phyloP scores from a whole-genome alignment of 2,888 invertebrate genomes.

The Drosophila basisetae region DNA sequence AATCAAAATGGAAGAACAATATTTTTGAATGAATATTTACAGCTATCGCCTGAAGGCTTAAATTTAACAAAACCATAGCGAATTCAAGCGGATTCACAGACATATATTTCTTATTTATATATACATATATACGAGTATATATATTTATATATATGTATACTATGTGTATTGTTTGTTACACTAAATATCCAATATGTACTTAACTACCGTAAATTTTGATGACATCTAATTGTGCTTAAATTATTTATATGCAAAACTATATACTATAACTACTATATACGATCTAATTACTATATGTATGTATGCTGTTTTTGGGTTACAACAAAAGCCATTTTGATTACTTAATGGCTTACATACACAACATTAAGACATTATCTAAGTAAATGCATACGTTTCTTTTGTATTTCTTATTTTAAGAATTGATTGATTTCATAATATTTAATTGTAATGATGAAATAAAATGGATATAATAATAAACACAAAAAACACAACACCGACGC shows the following conservation, averaged over 20 bases:
- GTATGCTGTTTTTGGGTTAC: constrained; percentile 42
- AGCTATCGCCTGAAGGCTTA: constrained; percentile 30
- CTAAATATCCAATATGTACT: constrained; percentile 39
- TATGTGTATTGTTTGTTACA: constrained; percentile 20
- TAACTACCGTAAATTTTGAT: constrained; percentile 69
- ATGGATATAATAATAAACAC: constrained; percentile 46
- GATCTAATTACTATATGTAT: constrained; percentile 25
- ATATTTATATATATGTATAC: constrained; percentile 19
- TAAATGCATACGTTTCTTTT: constrained; percentile 44
- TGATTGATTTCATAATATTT: constrained; percentile 46
- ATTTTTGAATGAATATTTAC: constrained; percentile 71
- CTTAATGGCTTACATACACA: constrained; percentile 26
- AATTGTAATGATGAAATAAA: constrained; percentile 34
- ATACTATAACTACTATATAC: constrained; percentile 38
- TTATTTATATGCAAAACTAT: constrained; percentile 38
- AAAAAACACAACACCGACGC: constrained; percentile 58
- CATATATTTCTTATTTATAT: constrained; percentile 7
- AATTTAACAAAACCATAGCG: constrained; percentile 2
- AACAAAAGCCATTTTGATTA: constrained; percentile 23
- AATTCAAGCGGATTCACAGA: constrained; percentile 14
- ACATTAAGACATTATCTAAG: constrained; percentile 72
- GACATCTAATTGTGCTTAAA: constrained; percentile 76
- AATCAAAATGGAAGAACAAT: constrained; percentile 46
- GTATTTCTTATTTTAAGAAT: constrained; percentile 44
- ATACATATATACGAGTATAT: no score